These are phyloP conservation scores for Canis aureus DNA, from an alignment of 2,113 vertebrate species.

Conservation along the genomic window DNA sequence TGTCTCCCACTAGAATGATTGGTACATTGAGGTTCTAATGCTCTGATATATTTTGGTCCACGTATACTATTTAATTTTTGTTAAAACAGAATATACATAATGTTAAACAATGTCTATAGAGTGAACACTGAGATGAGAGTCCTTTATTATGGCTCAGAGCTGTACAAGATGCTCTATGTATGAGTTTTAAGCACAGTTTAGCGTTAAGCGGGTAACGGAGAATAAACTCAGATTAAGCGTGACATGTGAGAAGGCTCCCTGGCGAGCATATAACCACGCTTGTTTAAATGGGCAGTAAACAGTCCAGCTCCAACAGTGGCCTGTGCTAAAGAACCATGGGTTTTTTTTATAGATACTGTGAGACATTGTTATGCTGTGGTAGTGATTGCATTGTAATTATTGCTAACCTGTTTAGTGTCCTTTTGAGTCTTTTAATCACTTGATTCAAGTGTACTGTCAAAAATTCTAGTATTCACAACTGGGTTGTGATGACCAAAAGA, in stretches of 20 bases:
- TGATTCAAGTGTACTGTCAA: conserved; percentile 25
- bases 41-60: not conserved
- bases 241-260: not conserved
- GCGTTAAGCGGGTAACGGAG: not conserved
- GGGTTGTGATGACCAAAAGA: not conserved
- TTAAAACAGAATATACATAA: not conserved
- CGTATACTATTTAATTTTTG: not conserved
- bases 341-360: conserved; percentile 68
- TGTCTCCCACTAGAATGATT: not conserved
- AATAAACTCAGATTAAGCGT: not conserved
- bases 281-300: conserved; percentile 70
- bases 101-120: not conserved
- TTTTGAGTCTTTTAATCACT: conserved; percentile 44
- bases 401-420: conserved; percentile 62
- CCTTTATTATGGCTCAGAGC: not conserved
- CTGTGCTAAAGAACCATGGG: not conserved
- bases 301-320: not conserved
- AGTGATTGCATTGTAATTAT: not conserved
- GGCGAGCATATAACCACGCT: not conserved
- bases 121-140: not conserved
- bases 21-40: not conserved
- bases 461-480: conserved; percentile 7
- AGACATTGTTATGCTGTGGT: conserved; percentile 4
- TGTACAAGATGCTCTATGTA: not conserved
- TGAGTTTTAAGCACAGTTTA: conserved; percentile 42